Base-by-base conservation (phyloP, 2,888 invertebrate species). In the Ochropleura plecta region DNA sequence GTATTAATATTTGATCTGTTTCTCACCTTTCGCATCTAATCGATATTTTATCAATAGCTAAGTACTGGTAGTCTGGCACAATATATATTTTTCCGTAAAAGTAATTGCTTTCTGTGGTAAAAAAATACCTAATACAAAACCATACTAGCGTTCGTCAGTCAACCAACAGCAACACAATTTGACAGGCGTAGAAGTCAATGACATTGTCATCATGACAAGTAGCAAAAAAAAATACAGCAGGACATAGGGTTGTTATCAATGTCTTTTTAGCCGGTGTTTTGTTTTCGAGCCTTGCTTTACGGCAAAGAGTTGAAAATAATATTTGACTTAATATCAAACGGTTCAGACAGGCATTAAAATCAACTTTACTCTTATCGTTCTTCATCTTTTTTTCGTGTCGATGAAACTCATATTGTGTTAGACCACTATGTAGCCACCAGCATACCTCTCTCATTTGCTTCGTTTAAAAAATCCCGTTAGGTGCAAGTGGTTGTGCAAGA, bases 91-190 rank as follows among this genome's bases (percentile, higher is more conserved):
- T 60, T 10, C 42, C 30, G 48, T n/a, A 62, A 44, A 48, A 30
- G n/a, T 49, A 55, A 55, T 44, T 62, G 10, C 12, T 4, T 46
- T 44, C 3, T 53, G 46, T 30, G 18, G 5, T 30, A 14, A 48
- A 46, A 18, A 55, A 48, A 10, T 42, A 42, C 9, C 0, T 20
- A 73, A 0, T 20, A 40, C 3, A 66, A 42, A 48, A 51, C 49
- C 57, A 40, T 59, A 68, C 16, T 44, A 57, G 30, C 18, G 18
- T 30, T 72, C 62, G 20, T 73, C 76, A 70, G 16, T 71, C 72
- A 30, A 30, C 30, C 72, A 30, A 30, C 30, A 30, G 30, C 30
- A 76, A 74, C 53, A 76, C 7, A 75, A 63, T 48, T 48, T 74
- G 64, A 70, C 71, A 12, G 16, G 0, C 9, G 0, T 59, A 10